A percentile compares a stretch with the other conserved stretches of the same genome.
Evolutionary conservation across 1,140 invertebrate species (phyloP).

Genomic region (Nymphalis io): DNA sequence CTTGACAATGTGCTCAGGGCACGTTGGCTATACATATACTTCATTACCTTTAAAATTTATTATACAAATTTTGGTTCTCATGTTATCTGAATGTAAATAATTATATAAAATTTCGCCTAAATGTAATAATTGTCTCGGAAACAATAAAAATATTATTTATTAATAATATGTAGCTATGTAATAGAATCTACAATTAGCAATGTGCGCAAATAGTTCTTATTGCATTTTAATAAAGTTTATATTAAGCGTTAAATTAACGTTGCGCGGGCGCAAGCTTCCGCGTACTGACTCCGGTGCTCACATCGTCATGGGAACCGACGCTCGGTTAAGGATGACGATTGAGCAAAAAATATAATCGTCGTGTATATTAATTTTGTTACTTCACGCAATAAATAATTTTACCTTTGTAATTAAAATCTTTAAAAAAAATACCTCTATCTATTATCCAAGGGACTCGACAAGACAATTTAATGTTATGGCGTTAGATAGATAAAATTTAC

Average conservation of each 20-base stretch:
- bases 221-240: conserved; percentile 34
- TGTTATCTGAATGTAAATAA: too few relatives aligned
- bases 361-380: conserved; percentile 21
- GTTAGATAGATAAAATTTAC: too few relatives aligned
- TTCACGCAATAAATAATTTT: neutral
- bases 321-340: conserved; percentile 47
- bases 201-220: conserved; percentile 33
- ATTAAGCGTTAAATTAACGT: conserved; percentile 30
- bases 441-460: neutral
- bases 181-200: neutral
- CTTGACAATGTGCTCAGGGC: conserved; percentile 48
- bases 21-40: too few relatives aligned
- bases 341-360: conserved; percentile 33
- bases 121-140: too few relatives aligned
- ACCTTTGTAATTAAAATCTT: neutral
- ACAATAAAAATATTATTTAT: too few relatives aligned
- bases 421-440: neutral
- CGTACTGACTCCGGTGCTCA: conserved; percentile 37
- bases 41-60: neutral
- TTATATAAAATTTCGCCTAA: too few relatives aligned
- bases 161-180: neutral
- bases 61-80: neutral
- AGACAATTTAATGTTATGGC: too few relatives aligned
- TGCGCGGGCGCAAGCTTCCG: conserved; percentile 33
- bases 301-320: conserved; percentile 61